Evolutionary conservation across 2,797 vertebrate species (phyloP), one percentile per base, ranked within the genome.

Genomic region (Setipinna tenuifilis): DNA sequence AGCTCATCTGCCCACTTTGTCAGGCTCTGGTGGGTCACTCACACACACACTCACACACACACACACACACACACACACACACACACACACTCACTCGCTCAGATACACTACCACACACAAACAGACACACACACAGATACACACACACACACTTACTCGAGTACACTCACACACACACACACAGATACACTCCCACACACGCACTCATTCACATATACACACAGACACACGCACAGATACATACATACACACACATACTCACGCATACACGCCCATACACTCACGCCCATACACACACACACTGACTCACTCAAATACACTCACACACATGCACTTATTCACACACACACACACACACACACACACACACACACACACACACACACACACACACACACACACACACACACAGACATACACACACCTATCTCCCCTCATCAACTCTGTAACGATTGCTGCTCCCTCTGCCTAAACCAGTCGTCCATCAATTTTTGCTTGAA

Each of bases 1-100:
- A 61, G 12, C n/a, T 82, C 50, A 82, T 28, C 46, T 28, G 19
- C 44, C 44, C 83, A 28, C 83, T 84, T 54, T 21, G n/a, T 84
- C 17, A 50, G 17, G 14, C 23, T 35, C 17, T 54, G 46, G 62
- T 83, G 68, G 68, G 68, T 41, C 68, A 71, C 65, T 9, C n/a
- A 10, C 23, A 11, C 59, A 23, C 61, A 11, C 17, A 5, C 61
- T 2, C 61, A 28, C 23, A 12, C 62, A 14, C 62, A 14, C 23
- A 25, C 62, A 28, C 62, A 28, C 62, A 25, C 9, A 57, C 12
- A 59, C 57, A 21, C 17, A 2, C 35, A 41, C 2, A 2, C 35
- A 41, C 35, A 41, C 57, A 59, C 57, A 59, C 19, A 19, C 57
- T 59, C 17, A 2, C 19, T n/a, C 19, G 7, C 21, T 2, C 59